phyloP scores from a whole-genome alignment of 2,113 vertebrate species.

The Gallinago undulata region DNA sequence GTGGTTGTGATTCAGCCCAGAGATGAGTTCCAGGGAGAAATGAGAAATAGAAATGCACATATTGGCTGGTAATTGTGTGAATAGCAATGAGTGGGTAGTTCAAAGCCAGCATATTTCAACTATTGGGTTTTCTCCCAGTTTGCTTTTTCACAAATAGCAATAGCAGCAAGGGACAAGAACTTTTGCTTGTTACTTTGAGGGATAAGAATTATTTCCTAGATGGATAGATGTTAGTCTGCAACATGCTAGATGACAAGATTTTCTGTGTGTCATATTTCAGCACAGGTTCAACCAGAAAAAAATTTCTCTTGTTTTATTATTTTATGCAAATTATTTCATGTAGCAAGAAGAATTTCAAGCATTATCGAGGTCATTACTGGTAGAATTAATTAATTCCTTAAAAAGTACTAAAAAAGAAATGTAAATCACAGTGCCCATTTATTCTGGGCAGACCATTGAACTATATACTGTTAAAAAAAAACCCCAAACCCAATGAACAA shows the following conservation, averaged over 20 bases:
- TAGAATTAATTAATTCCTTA: constrained; percentile 6
- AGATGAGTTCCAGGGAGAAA: constrained; percentile 39
- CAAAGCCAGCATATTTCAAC: constrained; percentile 35
- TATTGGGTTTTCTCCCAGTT: not conserved
- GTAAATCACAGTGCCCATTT: not conserved
- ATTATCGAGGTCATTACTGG: constrained; percentile 10
- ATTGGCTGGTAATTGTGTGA: constrained; percentile 28
- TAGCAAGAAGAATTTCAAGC: constrained; percentile 9
- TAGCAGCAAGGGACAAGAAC: not conserved
- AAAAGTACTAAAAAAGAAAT: constrained; percentile 6
- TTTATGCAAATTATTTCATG: constrained; percentile 13
- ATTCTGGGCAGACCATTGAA: not conserved
- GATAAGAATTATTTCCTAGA: not conserved
- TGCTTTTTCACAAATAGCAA: not conserved
- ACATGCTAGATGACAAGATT: not conserved
- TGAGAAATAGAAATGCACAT: constrained; percentile 31
- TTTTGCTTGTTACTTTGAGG: not conserved
- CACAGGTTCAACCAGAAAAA: not conserved
- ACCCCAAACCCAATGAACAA: not conserved
- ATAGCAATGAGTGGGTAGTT: constrained; percentile 34
- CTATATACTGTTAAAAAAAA: not conserved
- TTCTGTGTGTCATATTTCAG: not conserved
- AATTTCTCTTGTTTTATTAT: not conserved
- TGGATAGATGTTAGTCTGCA: not conserved
- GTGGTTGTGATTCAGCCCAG: constrained; percentile 40